Conservation (phyloP, 2,113 vertebrate genomes). For the Pterocles gutturalis region DNA sequence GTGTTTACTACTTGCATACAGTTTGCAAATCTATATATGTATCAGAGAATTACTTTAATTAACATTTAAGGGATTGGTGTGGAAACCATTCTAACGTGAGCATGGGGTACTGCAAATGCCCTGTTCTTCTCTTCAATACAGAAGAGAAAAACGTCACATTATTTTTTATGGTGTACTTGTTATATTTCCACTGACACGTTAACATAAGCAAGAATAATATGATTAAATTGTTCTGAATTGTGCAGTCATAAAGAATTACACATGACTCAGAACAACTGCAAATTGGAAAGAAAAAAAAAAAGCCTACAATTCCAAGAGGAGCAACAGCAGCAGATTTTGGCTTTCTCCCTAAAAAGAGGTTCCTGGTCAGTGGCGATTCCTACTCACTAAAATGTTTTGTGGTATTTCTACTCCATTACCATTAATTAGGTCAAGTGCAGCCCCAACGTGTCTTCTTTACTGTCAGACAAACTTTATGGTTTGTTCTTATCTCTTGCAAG, state of each 20-base stretch:
- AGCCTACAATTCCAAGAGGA: not conserved
- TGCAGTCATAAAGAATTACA: conserved; percentile 35
- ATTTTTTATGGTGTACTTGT: not conserved
- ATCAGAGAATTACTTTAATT: not conserved
- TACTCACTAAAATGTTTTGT: not conserved
- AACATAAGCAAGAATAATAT: conserved; percentile 46
- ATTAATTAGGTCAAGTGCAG: not conserved
- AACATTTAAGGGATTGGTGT: not conserved
- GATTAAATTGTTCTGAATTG: conserved; percentile 48
- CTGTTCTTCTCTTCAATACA: not conserved
- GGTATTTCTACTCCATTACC: not conserved
- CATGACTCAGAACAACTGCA: not conserved
- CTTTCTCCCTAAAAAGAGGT: not conserved
- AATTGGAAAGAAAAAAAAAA: not conserved
- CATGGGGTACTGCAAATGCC: not conserved
- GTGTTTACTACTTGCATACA: not conserved
- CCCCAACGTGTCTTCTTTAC: not conserved
- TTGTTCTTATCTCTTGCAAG: not conserved
- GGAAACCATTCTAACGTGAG: not conserved
- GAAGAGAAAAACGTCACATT: not conserved
- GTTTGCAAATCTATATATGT: not conserved
- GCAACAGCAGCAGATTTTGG: not conserved
- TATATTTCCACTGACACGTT: conserved; percentile 24
- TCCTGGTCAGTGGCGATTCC: not conserved
- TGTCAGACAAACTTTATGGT: not conserved